Evolutionary conservation across 2,888 invertebrate genomes (phyloP).

Genomic region (Anticlea derivata): DNA sequence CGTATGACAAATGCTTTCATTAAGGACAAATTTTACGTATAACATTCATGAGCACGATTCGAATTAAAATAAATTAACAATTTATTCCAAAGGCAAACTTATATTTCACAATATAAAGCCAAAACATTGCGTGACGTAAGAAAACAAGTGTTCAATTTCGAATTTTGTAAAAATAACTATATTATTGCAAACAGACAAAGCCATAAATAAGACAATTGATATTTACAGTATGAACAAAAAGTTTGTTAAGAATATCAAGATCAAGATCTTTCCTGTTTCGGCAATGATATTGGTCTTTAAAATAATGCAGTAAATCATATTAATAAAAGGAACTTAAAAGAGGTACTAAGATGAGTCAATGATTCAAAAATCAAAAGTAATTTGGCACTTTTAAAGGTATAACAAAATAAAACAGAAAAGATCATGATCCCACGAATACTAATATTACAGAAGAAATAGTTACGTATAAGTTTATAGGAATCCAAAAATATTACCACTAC

Average conservation of each 20-base stretch:
- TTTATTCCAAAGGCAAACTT: constrained; percentile 53
- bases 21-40: constrained; percentile 75
- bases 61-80: constrained; percentile 70
- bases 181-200: constrained; percentile 45
- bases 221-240: constrained; percentile 75
- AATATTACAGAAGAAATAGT: constrained; percentile 66
- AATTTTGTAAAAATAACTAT: constrained; percentile 40
- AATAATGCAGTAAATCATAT: constrained; percentile 49
- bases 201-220: constrained; percentile 61
- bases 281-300: constrained; percentile 40
- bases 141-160: constrained; percentile 68
- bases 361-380: constrained; percentile 57
- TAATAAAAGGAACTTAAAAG: constrained; percentile 60
- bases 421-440: constrained; percentile 45
- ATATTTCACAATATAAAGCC: constrained; percentile 54
- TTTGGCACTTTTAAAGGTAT: constrained; percentile 75
- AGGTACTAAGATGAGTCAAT: constrained; percentile 59
- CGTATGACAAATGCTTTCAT: constrained; percentile 79
- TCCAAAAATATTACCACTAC: constrained; percentile 83
- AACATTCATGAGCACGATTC: constrained; percentile 73
- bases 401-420: constrained; percentile 63
- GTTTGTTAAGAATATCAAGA: constrained; percentile 55
- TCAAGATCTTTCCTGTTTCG: constrained; percentile 66
- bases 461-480: constrained; percentile 83
- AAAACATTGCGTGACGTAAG: constrained; percentile 55